Evolutionary conservation across 2,888 invertebrate genomes (phyloP).

Genomic region (Drosophila nigricruria): DNA sequence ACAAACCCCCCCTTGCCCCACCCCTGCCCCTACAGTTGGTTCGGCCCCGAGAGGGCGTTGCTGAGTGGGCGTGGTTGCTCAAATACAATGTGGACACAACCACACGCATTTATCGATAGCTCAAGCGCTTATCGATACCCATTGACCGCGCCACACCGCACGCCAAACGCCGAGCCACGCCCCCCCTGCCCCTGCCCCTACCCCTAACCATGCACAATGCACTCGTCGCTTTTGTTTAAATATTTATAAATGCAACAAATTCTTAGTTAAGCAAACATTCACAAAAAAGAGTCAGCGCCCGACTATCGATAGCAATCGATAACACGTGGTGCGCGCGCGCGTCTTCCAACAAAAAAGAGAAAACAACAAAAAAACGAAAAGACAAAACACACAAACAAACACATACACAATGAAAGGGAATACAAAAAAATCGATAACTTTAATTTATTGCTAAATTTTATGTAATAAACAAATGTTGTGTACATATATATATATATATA

Average conservation of each 20-base stretch:
- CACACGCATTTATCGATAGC: slow-evolving; percentile 2
- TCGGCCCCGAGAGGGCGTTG: background rate
- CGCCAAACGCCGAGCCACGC: background rate
- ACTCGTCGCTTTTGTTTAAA: slow-evolving; percentile 68
- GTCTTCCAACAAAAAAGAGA: slow-evolving; percentile 48
- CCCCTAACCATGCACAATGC: background rate
- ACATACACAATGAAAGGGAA: slow-evolving; percentile 25
- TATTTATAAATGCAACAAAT: slow-evolving; percentile 64
- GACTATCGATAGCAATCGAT: slow-evolving; percentile 9
- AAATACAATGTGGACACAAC: background rate
- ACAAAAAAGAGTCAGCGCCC: slow-evolving; percentile 26
- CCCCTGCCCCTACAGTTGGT: background rate
- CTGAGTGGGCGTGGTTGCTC: slow-evolving; percentile 17
- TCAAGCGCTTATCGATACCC: background rate
- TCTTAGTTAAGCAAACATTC: slow-evolving; percentile 26
- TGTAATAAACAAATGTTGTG: slow-evolving; percentile 58
- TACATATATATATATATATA: slow-evolving; percentile 31
- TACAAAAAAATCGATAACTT: slow-evolving; percentile 20
- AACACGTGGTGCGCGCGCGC: slow-evolving; percentile 30
- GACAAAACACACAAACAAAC: background rate
- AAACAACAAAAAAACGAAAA: slow-evolving; percentile 17
- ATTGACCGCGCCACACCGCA: background rate
- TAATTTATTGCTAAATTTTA: slow-evolving; percentile 60
- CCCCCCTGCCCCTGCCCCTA: background rate
- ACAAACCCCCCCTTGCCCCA: no score